A percentile compares a stretch with the other conserved stretches of the same genome.
phyloP scores from a whole-genome alignment of 1,140 invertebrate genomes.

The Pseudomyrmex gracilis region DNA sequence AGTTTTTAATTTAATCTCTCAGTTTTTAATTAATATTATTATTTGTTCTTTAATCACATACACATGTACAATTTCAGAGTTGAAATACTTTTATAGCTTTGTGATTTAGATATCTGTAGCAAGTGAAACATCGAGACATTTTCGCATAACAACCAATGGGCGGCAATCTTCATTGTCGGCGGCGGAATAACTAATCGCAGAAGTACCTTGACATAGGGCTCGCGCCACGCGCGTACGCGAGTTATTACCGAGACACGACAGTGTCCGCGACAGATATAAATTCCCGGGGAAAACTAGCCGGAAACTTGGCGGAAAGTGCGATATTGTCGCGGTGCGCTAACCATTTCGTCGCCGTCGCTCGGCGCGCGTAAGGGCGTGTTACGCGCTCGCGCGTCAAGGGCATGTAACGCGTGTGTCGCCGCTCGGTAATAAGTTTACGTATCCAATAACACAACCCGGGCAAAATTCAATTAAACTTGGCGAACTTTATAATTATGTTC shows the following conservation, averaged over 20 bases:
- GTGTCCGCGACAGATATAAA: conserved; percentile 59
- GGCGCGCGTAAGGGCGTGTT: conserved; percentile 19
- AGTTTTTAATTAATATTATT: no score
- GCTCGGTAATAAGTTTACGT: conserved; percentile 53
- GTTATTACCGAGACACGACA: conserved; percentile 13
- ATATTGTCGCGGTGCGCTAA: conserved; percentile 55
- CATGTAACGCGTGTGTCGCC: conserved; percentile 28
- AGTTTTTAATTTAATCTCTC: no score
- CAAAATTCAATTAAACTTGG: conserved; percentile 64
- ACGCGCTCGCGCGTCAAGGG: conserved; percentile 17
- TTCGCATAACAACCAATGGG: conserved; percentile 2
- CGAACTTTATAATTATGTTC: conserved; percentile 57
- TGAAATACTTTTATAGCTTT: background rate
- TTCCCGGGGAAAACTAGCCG: conserved; percentile 42
- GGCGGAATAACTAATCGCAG: conserved; percentile 32
- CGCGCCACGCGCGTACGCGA: background rate
- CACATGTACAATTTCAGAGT: background rate
- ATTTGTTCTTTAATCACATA: no score
- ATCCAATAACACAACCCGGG: conserved; percentile 36
- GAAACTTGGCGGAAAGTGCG: conserved; percentile 50
- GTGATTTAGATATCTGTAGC: background rate
- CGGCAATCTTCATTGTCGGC: background rate
- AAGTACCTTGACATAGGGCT: conserved; percentile 16
- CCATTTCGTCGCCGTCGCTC: conserved; percentile 14
- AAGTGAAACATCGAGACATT: background rate